A percentile compares a stretch with the other conserved stretches of the same genome.
These are phyloP conservation scores for Paedocypris micromegethes DNA, from an alignment of 2,797 vertebrate species.

Conservation along the genomic window DNA sequence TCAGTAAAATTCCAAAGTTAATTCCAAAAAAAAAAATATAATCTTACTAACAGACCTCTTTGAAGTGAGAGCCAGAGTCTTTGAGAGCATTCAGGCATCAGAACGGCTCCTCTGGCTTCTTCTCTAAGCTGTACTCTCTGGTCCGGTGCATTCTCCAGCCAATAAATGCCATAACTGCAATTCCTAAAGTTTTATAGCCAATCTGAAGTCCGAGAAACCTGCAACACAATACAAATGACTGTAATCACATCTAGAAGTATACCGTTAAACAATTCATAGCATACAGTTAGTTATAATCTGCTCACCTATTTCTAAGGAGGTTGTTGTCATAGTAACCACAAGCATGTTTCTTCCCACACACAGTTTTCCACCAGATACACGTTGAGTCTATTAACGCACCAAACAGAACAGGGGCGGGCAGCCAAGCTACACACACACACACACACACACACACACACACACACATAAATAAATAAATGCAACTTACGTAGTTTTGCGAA, in stretches of 20 bases:
- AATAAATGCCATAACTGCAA: slow-evolving; percentile 71
- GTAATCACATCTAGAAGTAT: too few species aligned
- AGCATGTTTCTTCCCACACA: slow-evolving; percentile 70
- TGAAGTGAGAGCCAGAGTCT: neutral
- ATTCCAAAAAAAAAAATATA: slow-evolving; percentile 12
- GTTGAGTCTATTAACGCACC: slow-evolving; percentile 85
- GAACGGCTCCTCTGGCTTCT: slow-evolving; percentile 56
- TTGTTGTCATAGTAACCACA: slow-evolving; percentile 90
- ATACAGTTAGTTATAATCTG: neutral
- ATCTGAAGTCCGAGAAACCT: slow-evolving; percentile 91
- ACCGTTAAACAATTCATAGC: too few species aligned
- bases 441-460: slow-evolving; percentile 2
- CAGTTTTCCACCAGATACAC: slow-evolving; percentile 79
- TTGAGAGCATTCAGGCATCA: slow-evolving; percentile 35
- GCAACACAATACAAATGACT: slow-evolving; percentile 28
- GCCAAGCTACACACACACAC: slow-evolving; percentile 72
- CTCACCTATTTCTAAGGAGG: slow-evolving; percentile 81
- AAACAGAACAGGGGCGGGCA: slow-evolving; percentile 83
- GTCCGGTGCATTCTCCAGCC: slow-evolving; percentile 84
- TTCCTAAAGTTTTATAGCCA: slow-evolving; percentile 81
- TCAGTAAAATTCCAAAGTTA: too few species aligned
- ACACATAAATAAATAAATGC: neutral
- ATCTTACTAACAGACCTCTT: slow-evolving; percentile 16
- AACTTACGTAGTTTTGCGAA: neutral
- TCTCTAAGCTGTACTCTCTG: slow-evolving; percentile 83